phyloP scores from a whole-genome alignment of 1,140 invertebrate species.

The Propsilocerus akamusi region DNA sequence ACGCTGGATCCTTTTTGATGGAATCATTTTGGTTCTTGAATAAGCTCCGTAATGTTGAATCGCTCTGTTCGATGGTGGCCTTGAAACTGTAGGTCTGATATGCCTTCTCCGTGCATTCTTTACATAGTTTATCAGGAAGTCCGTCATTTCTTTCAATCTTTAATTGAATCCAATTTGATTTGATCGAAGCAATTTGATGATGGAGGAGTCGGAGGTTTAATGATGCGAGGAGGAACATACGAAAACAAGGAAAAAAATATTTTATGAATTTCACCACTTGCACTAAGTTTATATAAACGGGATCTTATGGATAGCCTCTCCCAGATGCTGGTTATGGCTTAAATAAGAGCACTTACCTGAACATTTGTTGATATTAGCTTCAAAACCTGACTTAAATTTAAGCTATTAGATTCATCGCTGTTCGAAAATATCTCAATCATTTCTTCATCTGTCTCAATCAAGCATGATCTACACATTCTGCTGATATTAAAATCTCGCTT shows the following conservation, averaged over 20 bases:
- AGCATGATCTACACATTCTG: neutral
- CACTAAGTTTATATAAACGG: too few relatives aligned
- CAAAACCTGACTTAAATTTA: neutral
- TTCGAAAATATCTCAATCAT: neutral
- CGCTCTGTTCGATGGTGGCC: neutral
- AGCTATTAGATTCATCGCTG: neutral
- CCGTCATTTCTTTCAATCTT: neutral
- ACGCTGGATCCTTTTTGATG: neutral
- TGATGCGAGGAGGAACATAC: too few relatives aligned
- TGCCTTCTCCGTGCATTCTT: neutral
- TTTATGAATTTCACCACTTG: too few relatives aligned
- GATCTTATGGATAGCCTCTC: too few relatives aligned
- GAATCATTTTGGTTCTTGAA: neutral
- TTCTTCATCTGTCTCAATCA: neutral
- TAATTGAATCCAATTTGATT: neutral
- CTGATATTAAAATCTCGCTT: neutral
- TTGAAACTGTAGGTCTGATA: neutral
- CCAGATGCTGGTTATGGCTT: neutral
- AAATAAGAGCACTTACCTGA: neutral
- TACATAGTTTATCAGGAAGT: constrained; percentile 1
- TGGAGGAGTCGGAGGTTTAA: neutral
- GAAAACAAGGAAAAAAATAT: too few relatives aligned
- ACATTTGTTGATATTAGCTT: neutral
- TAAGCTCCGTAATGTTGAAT: neutral
- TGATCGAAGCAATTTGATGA: neutral